A percentile compares a stretch with the other conserved stretches of the same genome.
phyloP scores from a whole-genome alignment of 2,888 invertebrate species.

The Archips xylosteana region DNA sequence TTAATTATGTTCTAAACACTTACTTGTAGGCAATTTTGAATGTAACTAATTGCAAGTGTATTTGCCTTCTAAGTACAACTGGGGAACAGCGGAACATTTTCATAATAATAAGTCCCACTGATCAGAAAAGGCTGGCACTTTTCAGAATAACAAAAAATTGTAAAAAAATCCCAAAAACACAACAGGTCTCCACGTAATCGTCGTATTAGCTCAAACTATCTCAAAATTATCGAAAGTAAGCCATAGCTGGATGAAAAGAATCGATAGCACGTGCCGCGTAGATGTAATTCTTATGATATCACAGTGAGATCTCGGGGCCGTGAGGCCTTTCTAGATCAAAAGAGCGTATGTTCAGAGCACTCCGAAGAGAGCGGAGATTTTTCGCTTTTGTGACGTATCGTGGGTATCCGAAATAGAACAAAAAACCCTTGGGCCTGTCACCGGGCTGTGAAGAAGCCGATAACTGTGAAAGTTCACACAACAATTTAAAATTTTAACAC shows the following conservation, averaged over 20 bases:
- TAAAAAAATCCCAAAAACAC: constrained; percentile 15
- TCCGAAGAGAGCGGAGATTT: constrained; percentile 7
- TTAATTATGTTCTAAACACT: no score
- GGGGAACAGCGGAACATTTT: no score
- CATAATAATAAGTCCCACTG: no score
- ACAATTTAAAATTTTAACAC: constrained; percentile 84
- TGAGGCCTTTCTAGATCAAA: constrained; percentile 2
- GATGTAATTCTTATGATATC: constrained; percentile 43
- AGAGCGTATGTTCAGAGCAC: constrained; percentile 18
- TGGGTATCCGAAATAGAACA: constrained; percentile 57
- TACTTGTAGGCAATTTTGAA: no score
- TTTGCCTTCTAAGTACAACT: no score
- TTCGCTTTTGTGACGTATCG: constrained; percentile 49
- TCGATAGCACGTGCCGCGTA: constrained; percentile 70
- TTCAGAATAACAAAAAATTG: not conserved
- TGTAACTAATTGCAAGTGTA: no score
- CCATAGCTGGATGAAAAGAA: constrained; percentile 51
- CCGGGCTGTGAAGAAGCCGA: constrained; percentile 61
- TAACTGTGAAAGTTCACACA: constrained; percentile 85
- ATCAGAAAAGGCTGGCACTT: no score
- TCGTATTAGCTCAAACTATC: constrained; percentile 33
- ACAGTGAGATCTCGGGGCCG: constrained; percentile 36
- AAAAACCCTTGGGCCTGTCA: constrained; percentile 61
- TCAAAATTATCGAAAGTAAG: constrained; percentile 41
- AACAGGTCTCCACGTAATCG: constrained; percentile 24